These are phyloP conservation scores for Mormyrus lacerda DNA, from an alignment of 2,113 vertebrate genomes.

Conservation along the genomic window DNA sequence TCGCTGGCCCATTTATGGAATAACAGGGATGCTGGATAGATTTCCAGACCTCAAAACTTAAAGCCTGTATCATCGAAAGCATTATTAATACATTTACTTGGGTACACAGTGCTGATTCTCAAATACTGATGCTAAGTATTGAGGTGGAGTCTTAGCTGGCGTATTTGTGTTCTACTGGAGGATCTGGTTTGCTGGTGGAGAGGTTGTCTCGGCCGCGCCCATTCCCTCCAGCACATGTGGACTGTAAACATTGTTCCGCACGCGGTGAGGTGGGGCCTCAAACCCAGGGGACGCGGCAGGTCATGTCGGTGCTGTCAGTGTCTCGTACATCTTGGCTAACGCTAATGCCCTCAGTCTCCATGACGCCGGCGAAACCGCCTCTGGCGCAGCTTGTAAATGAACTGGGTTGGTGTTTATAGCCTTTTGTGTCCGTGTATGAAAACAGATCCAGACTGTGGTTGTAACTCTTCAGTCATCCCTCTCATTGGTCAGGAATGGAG, in stretches of 20 bases:
- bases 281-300: not conserved
- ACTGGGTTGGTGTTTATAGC: not conserved
- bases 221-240: not conserved
- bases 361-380: not conserved
- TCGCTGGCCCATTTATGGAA: not conserved
- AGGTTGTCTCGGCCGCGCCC: not conserved
- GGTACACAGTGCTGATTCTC: not conserved
- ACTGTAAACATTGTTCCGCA: not conserved
- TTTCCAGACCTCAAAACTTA: not conserved
- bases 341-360: not conserved
- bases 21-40: not conserved
- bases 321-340: not conserved
- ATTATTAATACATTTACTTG: not conserved
- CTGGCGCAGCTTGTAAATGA: not conserved
- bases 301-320: not conserved
- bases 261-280: not conserved
- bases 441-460: not conserved
- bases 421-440: not conserved
- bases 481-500: not conserved
- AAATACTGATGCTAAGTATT: not conserved
- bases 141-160: not conserved
- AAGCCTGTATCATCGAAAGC: not conserved
- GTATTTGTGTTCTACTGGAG: not conserved
- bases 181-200: not conserved
- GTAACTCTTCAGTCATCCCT: constrained; percentile 12